Base-by-base conservation (phyloP, 2,888 invertebrate genomes). In the Harpalus rubripes region DNA sequence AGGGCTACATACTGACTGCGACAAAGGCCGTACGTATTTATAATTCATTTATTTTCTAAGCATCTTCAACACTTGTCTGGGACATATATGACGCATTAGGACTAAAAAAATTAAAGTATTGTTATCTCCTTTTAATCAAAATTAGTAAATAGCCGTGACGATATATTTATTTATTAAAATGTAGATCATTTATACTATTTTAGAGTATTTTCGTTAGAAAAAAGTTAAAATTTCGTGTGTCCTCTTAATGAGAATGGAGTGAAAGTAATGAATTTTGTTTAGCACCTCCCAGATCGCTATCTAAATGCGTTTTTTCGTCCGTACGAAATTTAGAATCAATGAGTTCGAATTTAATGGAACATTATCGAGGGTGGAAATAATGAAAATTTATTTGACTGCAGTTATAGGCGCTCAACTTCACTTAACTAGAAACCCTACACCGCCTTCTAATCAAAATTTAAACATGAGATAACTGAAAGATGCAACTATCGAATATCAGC, bases 301-400 rank as follows among this genome's bases (percentile, higher is more conserved):
- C 44, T 52, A 52, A 52, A 52, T 52, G 44, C 12, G 44, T 52
- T 52, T 52, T 52, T 52, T 52, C 44, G 44, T 52, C 44, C 44
- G 44, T 12, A 52, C 44, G 44, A 52, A 52, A 52, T 52, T 52
- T 52, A 52, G 44, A 52, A 59, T 59, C 59, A 59, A 59, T 59
- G 59, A 15, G 59, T 59, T 59, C 59, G 63, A 63, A 63, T 63
- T 63, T 63, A 63, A 63, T 63, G 18, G 63, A 63, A 22, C 63
- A 63, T 63, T 63, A 63, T 63, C 63, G 63, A 22, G 63, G 63
- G 22, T 26, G 18, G 63, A 63, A 18, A 22, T 63, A 18, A 18
- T 22, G 22, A 59, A 63, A 63, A 63, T 63, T 63, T 63, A 63
- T 63, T 63, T 63, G 44, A 52, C 44, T 52, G 44, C 44, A 52